A percentile compares a stretch with the other conserved stretches of the same genome.
These are phyloP conservation scores for Octonoba sinensis DNA, from an alignment of 2,888 invertebrate species.

Conservation along the genomic window DNA sequence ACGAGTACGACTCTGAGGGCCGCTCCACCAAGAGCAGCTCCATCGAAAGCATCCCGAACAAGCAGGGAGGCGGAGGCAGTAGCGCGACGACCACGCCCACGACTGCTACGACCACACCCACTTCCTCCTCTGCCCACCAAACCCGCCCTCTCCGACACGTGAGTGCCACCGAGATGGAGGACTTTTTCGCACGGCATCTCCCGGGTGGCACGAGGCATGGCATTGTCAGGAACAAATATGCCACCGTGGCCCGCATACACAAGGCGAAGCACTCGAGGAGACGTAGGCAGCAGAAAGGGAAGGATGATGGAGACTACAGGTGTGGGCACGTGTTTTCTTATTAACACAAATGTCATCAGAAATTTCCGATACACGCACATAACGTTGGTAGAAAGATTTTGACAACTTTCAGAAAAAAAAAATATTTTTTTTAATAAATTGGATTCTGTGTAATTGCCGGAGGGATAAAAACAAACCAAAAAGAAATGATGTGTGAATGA, in stretches of 20 bases:
- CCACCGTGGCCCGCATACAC: conserved; percentile 49
- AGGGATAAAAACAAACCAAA: no score
- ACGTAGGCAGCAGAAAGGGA: conserved; percentile 15
- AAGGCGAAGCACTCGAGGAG: conserved; percentile 39
- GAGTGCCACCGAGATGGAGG: conserved; percentile 91
- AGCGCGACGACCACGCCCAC: conserved; percentile 48
- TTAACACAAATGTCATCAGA: no score
- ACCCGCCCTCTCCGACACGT: conserved; percentile 82
- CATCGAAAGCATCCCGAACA: conserved; percentile 66
- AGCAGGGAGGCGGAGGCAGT: conserved; percentile 66
- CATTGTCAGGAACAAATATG: conserved; percentile 39
- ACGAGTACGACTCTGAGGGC: conserved; percentile 67
- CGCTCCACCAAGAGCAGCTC: conserved; percentile 66
- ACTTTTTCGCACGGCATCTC: conserved; percentile 87
- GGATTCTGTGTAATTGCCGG: no score
- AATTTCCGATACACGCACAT: no score
- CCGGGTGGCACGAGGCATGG: conserved; percentile 10
- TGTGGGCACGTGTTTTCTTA: not conserved
- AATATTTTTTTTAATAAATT: no score
- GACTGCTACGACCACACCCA: conserved; percentile 47
- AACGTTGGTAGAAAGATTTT: no score
- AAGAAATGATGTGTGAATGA: no score
- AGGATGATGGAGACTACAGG: conserved; percentile 50
- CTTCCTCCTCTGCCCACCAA: conserved; percentile 44
- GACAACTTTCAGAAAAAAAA: no score